A percentile compares a stretch with the other conserved stretches of the same genome.
Conservation (phyloP, 1,140 invertebrate genomes). For the Drosophila kanapiae region DNA sequence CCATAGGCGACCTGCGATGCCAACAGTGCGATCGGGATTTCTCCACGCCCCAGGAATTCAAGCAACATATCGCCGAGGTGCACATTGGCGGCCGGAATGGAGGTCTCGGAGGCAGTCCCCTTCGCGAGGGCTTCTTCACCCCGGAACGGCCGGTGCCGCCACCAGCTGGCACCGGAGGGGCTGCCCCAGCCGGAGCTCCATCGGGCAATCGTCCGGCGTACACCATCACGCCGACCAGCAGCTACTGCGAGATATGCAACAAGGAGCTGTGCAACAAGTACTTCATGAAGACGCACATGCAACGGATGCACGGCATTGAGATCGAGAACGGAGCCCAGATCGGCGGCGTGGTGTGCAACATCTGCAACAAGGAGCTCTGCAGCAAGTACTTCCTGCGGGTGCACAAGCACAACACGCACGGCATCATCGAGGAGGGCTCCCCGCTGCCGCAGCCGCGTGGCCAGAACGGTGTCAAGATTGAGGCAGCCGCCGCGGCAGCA, state of each 20-base stretch:
- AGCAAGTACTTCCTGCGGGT: slow-evolving; percentile 98
- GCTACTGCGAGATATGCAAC: slow-evolving; percentile 99
- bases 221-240: slow-evolving; percentile 90
- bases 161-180: slow-evolving; percentile 11
- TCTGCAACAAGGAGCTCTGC: slow-evolving; percentile 98
- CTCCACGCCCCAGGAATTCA: slow-evolving; percentile 86
- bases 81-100: slow-evolving; percentile 79
- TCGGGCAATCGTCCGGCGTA: slow-evolving; percentile 74
- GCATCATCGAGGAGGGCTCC: slow-evolving; percentile 92
- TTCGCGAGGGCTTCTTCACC: slow-evolving; percentile 81
- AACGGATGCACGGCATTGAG: slow-evolving; percentile 99
- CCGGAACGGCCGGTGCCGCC: slow-evolving; percentile 70
- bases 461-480: slow-evolving; percentile 86
- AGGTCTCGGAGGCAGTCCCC: slow-evolving; percentile 60
- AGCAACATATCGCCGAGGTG: slow-evolving; percentile 87
- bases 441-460: slow-evolving; percentile 86
- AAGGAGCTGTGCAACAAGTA: slow-evolving; percentile 99
- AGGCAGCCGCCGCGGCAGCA: slow-evolving; percentile 68
- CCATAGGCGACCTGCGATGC: slow-evolving; percentile 84
- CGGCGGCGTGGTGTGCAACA: slow-evolving; percentile 97
- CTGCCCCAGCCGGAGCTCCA: neutral
- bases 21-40: slow-evolving; percentile 88
- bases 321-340: slow-evolving; percentile 96
- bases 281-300: slow-evolving; percentile 99
- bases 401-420: slow-evolving; percentile 99